Evolutionary conservation across 92 coral and sea anemone genomes (phyloP).

Genomic region (Zoanthus sansibaricus): DNA sequence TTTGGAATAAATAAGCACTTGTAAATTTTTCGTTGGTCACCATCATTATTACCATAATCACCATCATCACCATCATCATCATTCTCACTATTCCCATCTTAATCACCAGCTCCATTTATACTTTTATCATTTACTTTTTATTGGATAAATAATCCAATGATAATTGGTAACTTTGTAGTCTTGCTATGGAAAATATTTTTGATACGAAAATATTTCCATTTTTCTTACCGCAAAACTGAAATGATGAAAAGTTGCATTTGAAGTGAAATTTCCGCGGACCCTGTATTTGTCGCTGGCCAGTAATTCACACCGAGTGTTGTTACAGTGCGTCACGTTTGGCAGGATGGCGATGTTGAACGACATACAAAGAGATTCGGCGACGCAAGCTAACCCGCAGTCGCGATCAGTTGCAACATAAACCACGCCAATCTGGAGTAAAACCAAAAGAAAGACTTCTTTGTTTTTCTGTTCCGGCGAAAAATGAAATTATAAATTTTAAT

Average conservation of each 20-base stretch:
- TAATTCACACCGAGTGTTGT: background rate
- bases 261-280: background rate
- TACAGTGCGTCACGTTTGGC: background rate
- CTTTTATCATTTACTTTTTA: too few relatives aligned
- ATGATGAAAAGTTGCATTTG: background rate
- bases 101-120: too few relatives aligned
- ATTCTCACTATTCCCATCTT: too few relatives aligned
- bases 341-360: conserved; percentile 12
- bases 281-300: conserved; percentile 5
- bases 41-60: too few relatives aligned
- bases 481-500: too few relatives aligned
- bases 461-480: too few relatives aligned
- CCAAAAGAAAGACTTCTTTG: too few relatives aligned
- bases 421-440: background rate
- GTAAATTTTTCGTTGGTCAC: too few relatives aligned
- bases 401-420: background rate
- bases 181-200: background rate
- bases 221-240: conserved; percentile 3
- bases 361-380: background rate
- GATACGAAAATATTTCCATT: background rate
- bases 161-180: too few relatives aligned
- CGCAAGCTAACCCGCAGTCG: background rate
- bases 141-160: too few relatives aligned
- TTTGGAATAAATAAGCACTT: too few relatives aligned
- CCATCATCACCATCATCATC: too few relatives aligned